These are phyloP conservation scores for Troides helena DNA, from an alignment of 2,888 invertebrate species.

Conservation along the genomic window DNA sequence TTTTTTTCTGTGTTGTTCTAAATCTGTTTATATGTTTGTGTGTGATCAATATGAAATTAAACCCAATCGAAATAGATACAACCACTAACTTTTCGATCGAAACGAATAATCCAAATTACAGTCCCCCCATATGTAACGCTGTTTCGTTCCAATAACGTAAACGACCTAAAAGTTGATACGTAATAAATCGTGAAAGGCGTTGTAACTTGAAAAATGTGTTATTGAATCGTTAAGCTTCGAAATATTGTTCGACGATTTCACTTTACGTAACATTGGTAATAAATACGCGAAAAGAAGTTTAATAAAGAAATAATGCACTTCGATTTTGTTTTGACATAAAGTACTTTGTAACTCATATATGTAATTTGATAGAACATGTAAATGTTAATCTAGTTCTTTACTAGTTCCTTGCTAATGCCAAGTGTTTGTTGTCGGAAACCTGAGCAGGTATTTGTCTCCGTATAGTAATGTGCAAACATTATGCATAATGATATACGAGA, in stretches of 20 bases:
- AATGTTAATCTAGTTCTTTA: too few species aligned
- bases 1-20: not conserved
- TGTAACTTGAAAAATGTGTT: constrained; percentile 21
- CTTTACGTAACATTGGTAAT: not conserved
- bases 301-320: not conserved
- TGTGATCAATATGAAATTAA: constrained; percentile 13
- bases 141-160: constrained; percentile 19
- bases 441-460: too few species aligned
- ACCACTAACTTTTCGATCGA: constrained; percentile 2
- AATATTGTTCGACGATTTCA: constrained; percentile 1
- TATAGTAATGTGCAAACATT: too few species aligned
- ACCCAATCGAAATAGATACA: constrained; percentile 11
- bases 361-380: not conserved
- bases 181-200: constrained; percentile 20
- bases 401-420: too few species aligned
- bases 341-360: not conserved
- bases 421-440: too few species aligned
- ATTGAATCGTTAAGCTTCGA: constrained; percentile 1
- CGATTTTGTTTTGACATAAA: not conserved
- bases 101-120: constrained; percentile 23
- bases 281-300: not conserved
- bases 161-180: constrained; percentile 21
- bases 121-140: constrained; percentile 18
- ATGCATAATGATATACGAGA: too few species aligned
- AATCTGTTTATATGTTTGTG: not conserved